A percentile compares a stretch with the other conserved stretches of the same genome.
phyloP scores from a whole-genome alignment of 2,888 invertebrate genomes.

The Dromius quadrimaculatus region DNA sequence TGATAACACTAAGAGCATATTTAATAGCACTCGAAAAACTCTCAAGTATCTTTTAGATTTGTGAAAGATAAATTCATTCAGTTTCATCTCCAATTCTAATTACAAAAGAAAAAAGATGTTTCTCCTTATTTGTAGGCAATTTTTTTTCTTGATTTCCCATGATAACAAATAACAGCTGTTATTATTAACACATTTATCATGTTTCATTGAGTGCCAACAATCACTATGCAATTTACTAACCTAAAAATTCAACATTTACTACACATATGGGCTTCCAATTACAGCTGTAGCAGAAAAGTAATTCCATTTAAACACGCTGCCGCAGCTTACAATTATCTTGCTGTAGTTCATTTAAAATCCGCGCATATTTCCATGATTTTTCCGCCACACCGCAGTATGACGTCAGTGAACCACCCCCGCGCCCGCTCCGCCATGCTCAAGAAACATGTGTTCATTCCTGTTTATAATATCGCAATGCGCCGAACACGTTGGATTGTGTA shows the following conservation, averaged over 20 bases:
- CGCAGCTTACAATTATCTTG: slow-evolving; percentile 14
- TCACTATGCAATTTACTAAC: slow-evolving; percentile 15
- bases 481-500: background rate
- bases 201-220: slow-evolving; percentile 18
- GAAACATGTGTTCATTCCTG: slow-evolving; percentile 30
- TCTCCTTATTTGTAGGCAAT: slow-evolving; percentile 19
- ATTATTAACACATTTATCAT: slow-evolving; percentile 36
- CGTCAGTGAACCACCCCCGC: slow-evolving; percentile 15
- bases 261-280: slow-evolving; percentile 28
- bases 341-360: slow-evolving; percentile 17
- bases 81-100: too few relatives aligned
- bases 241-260: slow-evolving; percentile 15
- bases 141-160: background rate
- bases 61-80: too few relatives aligned
- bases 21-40: too few relatives aligned
- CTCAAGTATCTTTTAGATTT: too few relatives aligned
- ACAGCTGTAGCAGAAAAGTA: background rate
- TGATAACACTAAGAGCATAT: too few relatives aligned
- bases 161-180: slow-evolving; percentile 13
- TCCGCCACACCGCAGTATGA: slow-evolving; percentile 24
- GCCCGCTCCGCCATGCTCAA: background rate
- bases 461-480: slow-evolving; percentile 7
- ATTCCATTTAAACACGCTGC: slow-evolving; percentile 11
- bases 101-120: too few relatives aligned
- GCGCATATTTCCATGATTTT: slow-evolving; percentile 31